Evolutionary conservation across 2,113 vertebrate genomes (phyloP).

Genomic region (Vireo altiloquus): DNA sequence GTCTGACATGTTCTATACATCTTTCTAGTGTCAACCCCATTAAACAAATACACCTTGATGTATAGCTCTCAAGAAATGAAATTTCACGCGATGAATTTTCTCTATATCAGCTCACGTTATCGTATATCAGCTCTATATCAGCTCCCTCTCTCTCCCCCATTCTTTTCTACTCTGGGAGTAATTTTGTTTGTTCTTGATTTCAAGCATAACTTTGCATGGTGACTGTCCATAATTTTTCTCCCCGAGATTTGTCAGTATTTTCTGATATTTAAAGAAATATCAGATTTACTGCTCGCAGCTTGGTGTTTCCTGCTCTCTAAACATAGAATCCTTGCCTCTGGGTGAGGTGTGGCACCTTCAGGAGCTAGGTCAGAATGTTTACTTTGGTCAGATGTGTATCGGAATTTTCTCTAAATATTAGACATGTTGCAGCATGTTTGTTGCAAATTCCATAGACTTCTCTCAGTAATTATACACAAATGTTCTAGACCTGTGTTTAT

Average conservation of each 20-base stretch:
- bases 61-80: conserved; percentile 88
- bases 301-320: background rate
- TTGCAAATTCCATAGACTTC: background rate
- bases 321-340: background rate
- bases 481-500: background rate
- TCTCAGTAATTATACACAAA: background rate
- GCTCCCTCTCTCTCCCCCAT: background rate
- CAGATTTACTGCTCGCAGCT: background rate
- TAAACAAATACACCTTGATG: conserved; percentile 89
- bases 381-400: background rate
- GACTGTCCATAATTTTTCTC: background rate
- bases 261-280: background rate
- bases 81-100: conserved; percentile 59
- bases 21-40: conserved; percentile 89
- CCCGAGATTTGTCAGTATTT: background rate
- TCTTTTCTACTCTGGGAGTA: background rate
- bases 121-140: background rate
- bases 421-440: background rate
- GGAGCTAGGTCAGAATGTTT: background rate
- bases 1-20: conserved; percentile 93
- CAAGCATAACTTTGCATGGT: background rate
- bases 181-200: background rate
- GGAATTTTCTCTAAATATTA: background rate
- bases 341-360: background rate
- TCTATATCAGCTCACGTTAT: background rate